Base-by-base conservation (phyloP, 2,797 vertebrate genomes). In the Rhinella marina region DNA sequence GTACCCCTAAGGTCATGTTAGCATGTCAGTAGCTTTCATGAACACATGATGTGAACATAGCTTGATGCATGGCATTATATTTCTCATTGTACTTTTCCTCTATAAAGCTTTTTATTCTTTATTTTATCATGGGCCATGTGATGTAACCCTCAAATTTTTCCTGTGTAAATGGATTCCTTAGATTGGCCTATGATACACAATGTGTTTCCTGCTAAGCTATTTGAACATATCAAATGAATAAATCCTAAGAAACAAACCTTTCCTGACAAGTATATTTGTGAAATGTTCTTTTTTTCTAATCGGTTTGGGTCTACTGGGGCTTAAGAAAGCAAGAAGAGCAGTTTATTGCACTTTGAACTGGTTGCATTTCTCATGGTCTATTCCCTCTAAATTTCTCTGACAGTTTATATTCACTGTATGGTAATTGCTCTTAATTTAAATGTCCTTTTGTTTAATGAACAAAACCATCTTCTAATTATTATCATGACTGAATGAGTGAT, bases 401-500 rank as follows among this genome's bases (percentile, higher is more conserved):
- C 64, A 70, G 25, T 13, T 72, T 56, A 73, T 54, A 72, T 32
- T 84, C 10, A 84, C 70, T 84, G 10, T 73, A 84, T 84, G 82
- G 21, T 75, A 61, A 75, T 61, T 84, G 54, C 23, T 62, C 7
- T 73, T 62, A 84, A 76, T 84, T 76, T 76, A 84, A 84, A 73
- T 61, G 83, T 52, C 32, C 83, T 84, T 59, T 72, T 72, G 72
- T 84, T 76, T 76, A 84, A 25, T 17, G 54, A 61, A 76, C 57
- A 56, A 62, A 75, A 84, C 61, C 21, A 84, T 72, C 14, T 83
- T 73, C 68, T 75, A 84, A 75, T 84, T 84, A 84, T 84, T 75
- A 75, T 84, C 82, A 84, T 76, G 56, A 59, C 70, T 84, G 56
- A 41, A 27, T 8, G 16, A 19, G 29, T 27, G 23, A 84, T 76